Evolutionary conservation across 2,113 vertebrate species (phyloP), one percentile per base, ranked within the genome.

Genomic region (Calypte anna): DNA sequence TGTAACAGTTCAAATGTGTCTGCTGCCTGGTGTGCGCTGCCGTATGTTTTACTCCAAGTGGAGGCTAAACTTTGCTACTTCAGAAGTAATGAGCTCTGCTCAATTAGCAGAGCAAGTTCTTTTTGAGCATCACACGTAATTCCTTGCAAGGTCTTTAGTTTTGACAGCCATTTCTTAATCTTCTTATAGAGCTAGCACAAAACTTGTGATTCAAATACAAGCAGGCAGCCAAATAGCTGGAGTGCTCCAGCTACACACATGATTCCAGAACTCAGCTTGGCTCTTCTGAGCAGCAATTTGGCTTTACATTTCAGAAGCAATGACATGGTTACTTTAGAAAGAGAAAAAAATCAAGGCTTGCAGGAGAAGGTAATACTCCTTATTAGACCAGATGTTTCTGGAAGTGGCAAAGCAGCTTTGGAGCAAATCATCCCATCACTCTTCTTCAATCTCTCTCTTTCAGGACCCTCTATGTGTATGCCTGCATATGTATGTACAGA

Each of bases 91-190:
- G 10, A 94, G 75, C 79, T 95, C 82, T 62, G 85, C 94, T 94
- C 85, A 97, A 93, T 96, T 96, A 96, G 79, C 54, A 75, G 46
- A 91, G 79, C 59, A 69, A 77, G 24, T 17, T 84, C 79, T 91
- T 94, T 89, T 57, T 36, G 21, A 94, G 64, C 64, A 58, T 57
- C 1, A 0, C 23, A 22, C 6, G 8, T 73, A 90, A 92, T 95
- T 92, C 90, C 68, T 88, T 93, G 87, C 78, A 86, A 70, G 87
- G 85, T 74, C 87, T 86, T 72, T 40, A 75, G 73, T 76, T 86
- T 88, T 79, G 79, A 88, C 66, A 84, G 62, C 73, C 77, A 40
- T 88, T 96, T 94, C 77, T 51, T 92, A 81, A 82, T 88, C 53
- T 83, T 93, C 83, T 94, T 64, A 83, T 78, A 81, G 19, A 88